Evolutionary conservation across 2,797 vertebrate genomes (phyloP), one percentile per base, ranked within the genome.

Genomic region (Cynopterus sphinx): DNA sequence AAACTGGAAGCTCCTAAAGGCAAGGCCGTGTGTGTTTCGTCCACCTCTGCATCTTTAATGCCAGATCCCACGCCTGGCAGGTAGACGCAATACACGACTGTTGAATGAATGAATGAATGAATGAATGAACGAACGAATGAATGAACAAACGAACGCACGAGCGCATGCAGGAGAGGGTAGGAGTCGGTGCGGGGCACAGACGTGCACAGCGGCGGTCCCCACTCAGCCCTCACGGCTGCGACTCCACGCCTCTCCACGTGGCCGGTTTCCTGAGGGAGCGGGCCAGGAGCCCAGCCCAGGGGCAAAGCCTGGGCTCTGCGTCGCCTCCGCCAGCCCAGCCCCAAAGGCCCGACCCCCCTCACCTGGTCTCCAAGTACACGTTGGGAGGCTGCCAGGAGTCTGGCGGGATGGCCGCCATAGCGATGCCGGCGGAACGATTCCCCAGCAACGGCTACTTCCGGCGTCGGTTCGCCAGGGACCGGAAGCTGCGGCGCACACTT

Each of bases 311-410:
- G 13, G 26, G 53, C 22, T 31, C 91, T 71, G 3, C 4, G 24
- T 63, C 19, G 9, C 65, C 78, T 46, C 26, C 8, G 79, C 84
- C 63, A 31, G 55, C 67, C 65, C 77, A 53, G 59, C 59, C 53
- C 55, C 43, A 21, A 9, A 21, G 26, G 28, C 49, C 63, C 39
- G 55, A 49, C 51, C 24, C 87, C 61, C 55, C 98, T 98, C 97
- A 98, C 98, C 98, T 98, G 90, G 98, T 98, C 92, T 98, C 98
- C 98, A 99, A 70, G 65, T 98, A 97, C 15, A 98, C 98, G 82
- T 97, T 98, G n/a, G 99, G 96, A 11, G 99, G 99, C 97, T 99
- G 99, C 99, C 99, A 99, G 5, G 99, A 98, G 87, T 99, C 99
- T 2, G 99, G 99, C 3, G 99, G 99, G 16, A 99, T 98, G 0